Evolutionary conservation across 2,797 vertebrate genomes (phyloP), one percentile per base, ranked within the genome.

Genomic region (Crypturellus tataupa): DNA sequence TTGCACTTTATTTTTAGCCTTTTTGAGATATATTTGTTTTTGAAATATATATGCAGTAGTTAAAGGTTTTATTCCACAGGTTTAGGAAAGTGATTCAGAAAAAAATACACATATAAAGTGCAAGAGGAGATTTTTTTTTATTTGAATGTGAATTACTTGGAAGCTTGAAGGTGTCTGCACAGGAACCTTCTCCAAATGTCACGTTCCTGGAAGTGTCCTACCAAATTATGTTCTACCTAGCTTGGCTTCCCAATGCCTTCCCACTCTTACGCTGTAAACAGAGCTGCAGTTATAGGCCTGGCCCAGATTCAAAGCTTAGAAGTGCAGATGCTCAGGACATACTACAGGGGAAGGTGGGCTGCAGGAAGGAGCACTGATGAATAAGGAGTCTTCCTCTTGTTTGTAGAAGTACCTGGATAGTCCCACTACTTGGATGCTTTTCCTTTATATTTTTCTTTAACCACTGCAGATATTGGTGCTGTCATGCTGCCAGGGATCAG

Each of bases 1-100:
- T 53, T 63, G 68, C 68, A 35, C 40, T 91, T 94, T 86, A 72
- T 33, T 88, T 93, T 90, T 81, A 78, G 64, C 14, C 17, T 93
- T 90, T 91, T 78, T 59, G 80, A 69, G 27, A 70, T 12, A 46
- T 59, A 81, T 64, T 58, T 85, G 20, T 67, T 56, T 83, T 75
- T 58, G 12, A 88, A 80, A 77, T 33, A 72, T 3, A 35, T 3
- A 4, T 87, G 27, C 51, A 53, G 14, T 59, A 4, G 7, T 75
- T 80, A 47, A 63, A 91, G 20, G 79, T 84, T 56, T 59, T 1
- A 49, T 5, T 19, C 10, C 8, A 5, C 13, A 53, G 8, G 21
- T 77, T 62, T 67, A 64, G 31, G 29, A 82, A 80, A 46, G 42
- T 5, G 62, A 10, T 44, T 59, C 46, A 76, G 53, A 33, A 42